These are phyloP conservation scores for Cistogaster globosa DNA, from an alignment of 2,888 invertebrate species.

Conservation along the genomic window DNA sequence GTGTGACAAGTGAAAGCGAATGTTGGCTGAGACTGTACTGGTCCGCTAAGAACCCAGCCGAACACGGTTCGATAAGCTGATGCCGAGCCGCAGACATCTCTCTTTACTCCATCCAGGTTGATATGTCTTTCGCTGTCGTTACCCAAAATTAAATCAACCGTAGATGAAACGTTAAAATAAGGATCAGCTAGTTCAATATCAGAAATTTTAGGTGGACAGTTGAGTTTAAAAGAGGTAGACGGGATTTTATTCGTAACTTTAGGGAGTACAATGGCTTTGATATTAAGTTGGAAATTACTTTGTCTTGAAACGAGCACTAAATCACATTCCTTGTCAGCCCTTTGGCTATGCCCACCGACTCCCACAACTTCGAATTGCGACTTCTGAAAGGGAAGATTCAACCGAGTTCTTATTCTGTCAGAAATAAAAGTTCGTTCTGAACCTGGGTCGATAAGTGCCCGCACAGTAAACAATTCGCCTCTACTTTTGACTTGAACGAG, in stretches of 20 bases:
- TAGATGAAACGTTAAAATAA: constrained; percentile 11
- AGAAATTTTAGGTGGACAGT: background rate
- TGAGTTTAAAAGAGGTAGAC: background rate
- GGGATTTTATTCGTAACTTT: constrained; percentile 22
- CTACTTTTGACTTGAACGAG: too few relatives aligned
- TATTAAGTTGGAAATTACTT: background rate
- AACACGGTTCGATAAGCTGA: too few relatives aligned
- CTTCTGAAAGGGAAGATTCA: background rate
- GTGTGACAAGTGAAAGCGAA: too few relatives aligned
- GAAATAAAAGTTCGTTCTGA: too few relatives aligned
- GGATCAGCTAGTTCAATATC: constrained; percentile 29
- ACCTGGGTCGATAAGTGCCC: too few relatives aligned
- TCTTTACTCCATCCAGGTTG: too few relatives aligned
- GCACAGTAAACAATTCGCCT: too few relatives aligned
- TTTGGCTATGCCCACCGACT: constrained; percentile 27
- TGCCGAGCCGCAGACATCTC: too few relatives aligned
- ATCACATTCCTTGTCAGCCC: constrained; percentile 21
- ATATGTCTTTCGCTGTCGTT: constrained; percentile 4
- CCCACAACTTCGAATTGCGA: constrained; percentile 9
- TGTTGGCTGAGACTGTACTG: too few relatives aligned
- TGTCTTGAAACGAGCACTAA: background rate
- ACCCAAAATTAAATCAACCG: constrained; percentile 13
- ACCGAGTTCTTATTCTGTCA: too few relatives aligned
- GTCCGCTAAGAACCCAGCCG: too few relatives aligned
- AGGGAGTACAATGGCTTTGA: background rate